phyloP scores from a whole-genome alignment of 2,888 invertebrate genomes.

The Pristionchus maxplancki region DNA sequence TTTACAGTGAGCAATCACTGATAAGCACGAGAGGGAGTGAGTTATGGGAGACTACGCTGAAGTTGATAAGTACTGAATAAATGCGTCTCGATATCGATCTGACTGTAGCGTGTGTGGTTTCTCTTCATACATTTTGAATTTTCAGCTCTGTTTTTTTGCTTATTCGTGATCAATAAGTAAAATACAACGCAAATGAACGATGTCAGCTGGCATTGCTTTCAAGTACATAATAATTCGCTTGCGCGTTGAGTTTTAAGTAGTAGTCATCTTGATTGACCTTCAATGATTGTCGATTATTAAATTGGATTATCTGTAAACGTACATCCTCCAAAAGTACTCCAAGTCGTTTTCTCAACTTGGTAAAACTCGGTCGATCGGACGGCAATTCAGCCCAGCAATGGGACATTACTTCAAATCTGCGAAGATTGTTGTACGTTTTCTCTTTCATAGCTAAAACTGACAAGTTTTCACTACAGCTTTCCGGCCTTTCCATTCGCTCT shows the following conservation, averaged over 20 bases:
- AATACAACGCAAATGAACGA: neutral
- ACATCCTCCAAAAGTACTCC: neutral
- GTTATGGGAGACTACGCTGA: no score
- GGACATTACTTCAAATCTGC: neutral
- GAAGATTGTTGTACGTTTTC: neutral
- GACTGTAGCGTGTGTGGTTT: no score
- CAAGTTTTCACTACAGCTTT: neutral
- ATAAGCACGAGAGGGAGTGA: no score
- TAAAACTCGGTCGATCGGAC: neutral
- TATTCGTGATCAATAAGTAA: neutral
- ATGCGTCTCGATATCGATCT: no score
- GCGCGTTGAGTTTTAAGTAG: neutral
- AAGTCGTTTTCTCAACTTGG: neutral
- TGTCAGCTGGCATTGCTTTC: neutral
- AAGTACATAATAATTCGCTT: neutral
- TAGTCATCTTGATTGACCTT: constrained; percentile 3
- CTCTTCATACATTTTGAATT: no score
- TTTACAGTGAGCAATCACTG: neutral
- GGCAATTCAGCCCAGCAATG: neutral
- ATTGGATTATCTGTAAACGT: neutral
- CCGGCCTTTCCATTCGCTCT: neutral
- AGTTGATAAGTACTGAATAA: no score
- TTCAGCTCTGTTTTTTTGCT: no score
- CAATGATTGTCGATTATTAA: neutral
- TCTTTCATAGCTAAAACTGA: neutral